Base-by-base conservation (phyloP, 23 tunicate genomes). In the Ascidia mentula region DNA sequence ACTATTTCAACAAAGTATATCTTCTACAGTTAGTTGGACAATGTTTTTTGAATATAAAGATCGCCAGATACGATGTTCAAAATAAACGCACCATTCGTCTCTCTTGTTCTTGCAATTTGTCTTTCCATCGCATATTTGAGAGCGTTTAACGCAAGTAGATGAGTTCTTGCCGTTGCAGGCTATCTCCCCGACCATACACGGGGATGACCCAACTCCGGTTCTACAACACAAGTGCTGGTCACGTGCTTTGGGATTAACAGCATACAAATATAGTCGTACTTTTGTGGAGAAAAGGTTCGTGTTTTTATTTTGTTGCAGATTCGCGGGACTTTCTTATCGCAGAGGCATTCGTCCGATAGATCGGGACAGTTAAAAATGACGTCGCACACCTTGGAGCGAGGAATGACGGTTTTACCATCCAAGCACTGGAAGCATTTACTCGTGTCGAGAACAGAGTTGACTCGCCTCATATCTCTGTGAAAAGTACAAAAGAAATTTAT, bases 261-360 rank as follows among this genome's bases (percentile, higher is more conserved):
- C 13, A 53, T 9, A 5, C 65, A 5, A 5, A 53, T 5, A 26
- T 53, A 53, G 7, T 53, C 12, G 13, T 53, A 53, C 7, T 6
- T 9, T 28, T 20, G 7, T 1, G 13, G 4, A 5, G 13, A 5
- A 9, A 42, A 42, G 53, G 53, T 42, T 9, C 12, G 65, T 3
- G 1, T 6, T 9, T 5, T 53, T 6, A 6, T 53, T 6, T 53
- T 53, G 12, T 53, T 5, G 13, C 65, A 53, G 13, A 53, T 53
- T 53, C 65, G 6, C 1, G 36, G 69, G 9, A 37, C 20, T n/a
- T 17, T 20, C 1, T 1, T 4, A n/a, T 72, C 83, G 73, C 98
- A 93, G 75, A 88, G 35, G 65, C 98, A 93, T 80, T 93, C 98
- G 72, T 93, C 98, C 0, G 98, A 93, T 20, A 93, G 42, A 71